Conservation (phyloP, 2,113 vertebrate genomes). For the Psophia crepitans region DNA sequence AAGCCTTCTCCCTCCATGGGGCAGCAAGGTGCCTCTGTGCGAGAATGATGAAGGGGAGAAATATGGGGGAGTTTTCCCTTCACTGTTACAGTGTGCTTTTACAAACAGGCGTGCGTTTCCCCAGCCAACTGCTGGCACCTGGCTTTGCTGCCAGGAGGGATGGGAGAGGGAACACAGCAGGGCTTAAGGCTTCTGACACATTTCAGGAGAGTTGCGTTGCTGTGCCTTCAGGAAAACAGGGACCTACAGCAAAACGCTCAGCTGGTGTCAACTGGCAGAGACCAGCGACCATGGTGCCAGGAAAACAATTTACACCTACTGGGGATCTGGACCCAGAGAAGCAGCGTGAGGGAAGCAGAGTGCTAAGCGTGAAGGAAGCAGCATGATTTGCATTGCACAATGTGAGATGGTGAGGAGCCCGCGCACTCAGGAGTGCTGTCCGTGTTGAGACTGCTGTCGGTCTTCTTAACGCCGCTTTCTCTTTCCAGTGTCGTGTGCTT, state of each 20-base stretch:
- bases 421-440: rapidly evolving
- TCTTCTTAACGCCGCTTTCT: neutral
- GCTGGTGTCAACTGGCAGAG: neutral
- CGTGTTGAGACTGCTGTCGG: neutral
- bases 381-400: neutral
- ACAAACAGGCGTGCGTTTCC: neutral
- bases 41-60: neutral
- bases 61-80: neutral
- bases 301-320: neutral
- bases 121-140: neutral
- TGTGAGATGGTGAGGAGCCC: neutral
- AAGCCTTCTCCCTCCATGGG: neutral
- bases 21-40: neutral
- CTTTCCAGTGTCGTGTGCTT: rapidly evolving
- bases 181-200: neutral
- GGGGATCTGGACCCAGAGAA: neutral
- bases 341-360: neutral
- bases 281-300: rapidly evolving
- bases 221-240: neutral
- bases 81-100: neutral
- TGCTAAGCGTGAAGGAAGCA: neutral
- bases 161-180: neutral
- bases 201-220: neutral
- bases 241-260: neutral
- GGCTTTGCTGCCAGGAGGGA: neutral